Conservation (phyloP, 2,888 invertebrate genomes). For the Acronicta psi region DNA sequence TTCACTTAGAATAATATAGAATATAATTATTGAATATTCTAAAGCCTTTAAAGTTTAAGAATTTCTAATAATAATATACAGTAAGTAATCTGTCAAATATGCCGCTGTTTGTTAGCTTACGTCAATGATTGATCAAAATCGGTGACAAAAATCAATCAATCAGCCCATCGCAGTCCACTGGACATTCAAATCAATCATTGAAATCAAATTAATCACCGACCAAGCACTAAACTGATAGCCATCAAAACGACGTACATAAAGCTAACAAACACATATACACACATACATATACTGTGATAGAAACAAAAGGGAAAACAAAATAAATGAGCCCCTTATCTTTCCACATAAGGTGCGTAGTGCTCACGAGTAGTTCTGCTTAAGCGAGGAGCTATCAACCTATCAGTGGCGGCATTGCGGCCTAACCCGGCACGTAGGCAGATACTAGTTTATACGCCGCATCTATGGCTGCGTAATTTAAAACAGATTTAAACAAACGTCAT, state of each 20-base stretch:
- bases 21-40: too few relatives aligned
- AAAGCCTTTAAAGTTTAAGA: too few relatives aligned
- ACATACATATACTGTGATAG: conserved; percentile 3
- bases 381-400: conserved; percentile 42
- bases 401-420: conserved; percentile 27
- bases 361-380: conserved; percentile 34
- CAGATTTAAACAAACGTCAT: too few relatives aligned
- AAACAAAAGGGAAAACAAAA: conserved; percentile 44
- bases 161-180: not conserved
- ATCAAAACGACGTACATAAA: not conserved
- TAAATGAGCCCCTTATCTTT: conserved; percentile 48
- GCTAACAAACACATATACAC: not conserved
- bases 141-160: conserved; percentile 1
- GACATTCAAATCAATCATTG: conserved; percentile 12
- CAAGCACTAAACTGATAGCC: not conserved
- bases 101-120: not conserved
- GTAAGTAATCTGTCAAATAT: not conserved
- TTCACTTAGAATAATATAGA: too few relatives aligned
- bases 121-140: too few relatives aligned
- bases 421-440: conserved; percentile 1
- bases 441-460: not conserved
- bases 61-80: not conserved
- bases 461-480: too few relatives aligned
- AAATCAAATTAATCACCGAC: conserved; percentile 11
- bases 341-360: conserved; percentile 31